Evolutionary conservation across 1,140 invertebrate species (phyloP).

Genomic region (Melitaea cinxia): DNA sequence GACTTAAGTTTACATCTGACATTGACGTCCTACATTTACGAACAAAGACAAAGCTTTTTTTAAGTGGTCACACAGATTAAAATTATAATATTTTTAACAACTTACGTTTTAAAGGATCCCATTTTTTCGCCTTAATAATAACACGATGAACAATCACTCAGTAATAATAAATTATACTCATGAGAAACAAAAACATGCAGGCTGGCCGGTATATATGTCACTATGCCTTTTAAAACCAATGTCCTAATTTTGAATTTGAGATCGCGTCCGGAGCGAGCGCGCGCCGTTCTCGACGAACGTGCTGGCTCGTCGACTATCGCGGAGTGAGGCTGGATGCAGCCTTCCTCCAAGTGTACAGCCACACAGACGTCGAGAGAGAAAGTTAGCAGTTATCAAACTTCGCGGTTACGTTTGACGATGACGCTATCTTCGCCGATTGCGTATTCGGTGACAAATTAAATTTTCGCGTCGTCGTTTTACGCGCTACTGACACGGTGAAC

Average conservation of each 20-base stretch:
- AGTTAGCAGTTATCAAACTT: slow-evolving; percentile 76
- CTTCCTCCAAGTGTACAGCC: slow-evolving; percentile 40
- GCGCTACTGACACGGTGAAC: slow-evolving; percentile 74
- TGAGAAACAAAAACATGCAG: slow-evolving; percentile 59
- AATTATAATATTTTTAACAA: slow-evolving; percentile 28
- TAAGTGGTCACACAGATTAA: not conserved
- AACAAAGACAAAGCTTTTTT: slow-evolving; percentile 19
- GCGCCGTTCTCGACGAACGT: slow-evolving; percentile 59
- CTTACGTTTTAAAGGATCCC: slow-evolving; percentile 68
- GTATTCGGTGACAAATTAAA: slow-evolving; percentile 75
- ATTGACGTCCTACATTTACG: slow-evolving; percentile 63
- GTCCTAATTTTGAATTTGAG: slow-evolving; percentile 45
- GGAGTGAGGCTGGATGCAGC: slow-evolving; percentile 60
- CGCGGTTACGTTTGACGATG: slow-evolving; percentile 74
- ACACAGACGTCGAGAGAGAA: slow-evolving; percentile 61
- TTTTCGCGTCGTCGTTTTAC: slow-evolving; percentile 61
- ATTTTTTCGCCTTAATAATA: slow-evolving; percentile 51
- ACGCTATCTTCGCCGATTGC: slow-evolving; percentile 74
- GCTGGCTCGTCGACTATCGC: slow-evolving; percentile 52
- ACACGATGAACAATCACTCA: slow-evolving; percentile 52
- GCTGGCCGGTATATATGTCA: slow-evolving; percentile 19
- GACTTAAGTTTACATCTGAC: slow-evolving; percentile 51
- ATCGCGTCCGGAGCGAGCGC: slow-evolving; percentile 49
- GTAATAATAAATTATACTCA: slow-evolving; percentile 43
- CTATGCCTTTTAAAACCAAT: slow-evolving; percentile 24